Percentiles rank a stretch among this genome's conserved stretches.
phyloP scores from a whole-genome alignment of 2,797 vertebrate species.

The Enteromius unitaeniatus region DNA sequence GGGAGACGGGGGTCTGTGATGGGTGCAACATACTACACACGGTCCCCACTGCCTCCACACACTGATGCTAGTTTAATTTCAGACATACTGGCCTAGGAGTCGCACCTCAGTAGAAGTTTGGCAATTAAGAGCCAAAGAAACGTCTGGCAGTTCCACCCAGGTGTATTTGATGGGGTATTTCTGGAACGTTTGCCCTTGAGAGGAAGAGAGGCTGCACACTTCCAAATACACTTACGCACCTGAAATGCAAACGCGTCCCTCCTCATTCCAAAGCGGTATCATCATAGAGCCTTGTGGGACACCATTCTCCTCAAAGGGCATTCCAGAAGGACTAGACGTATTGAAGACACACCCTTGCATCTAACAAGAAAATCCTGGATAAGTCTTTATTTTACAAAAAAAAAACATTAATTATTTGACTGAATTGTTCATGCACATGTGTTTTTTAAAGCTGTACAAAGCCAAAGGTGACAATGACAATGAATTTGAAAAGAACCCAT shows the following conservation, averaged over 20 bases:
- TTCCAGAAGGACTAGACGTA: constrained; percentile 71
- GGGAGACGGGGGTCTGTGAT: constrained; percentile 54
- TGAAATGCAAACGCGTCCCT: constrained; percentile 56
- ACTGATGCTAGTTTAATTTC: not conserved
- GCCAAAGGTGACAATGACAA: not conserved
- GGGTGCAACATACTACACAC: constrained; percentile 53
- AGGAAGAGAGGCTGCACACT: constrained; percentile 24
- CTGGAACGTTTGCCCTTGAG: constrained; percentile 27
- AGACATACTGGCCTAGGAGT: constrained; percentile 33
- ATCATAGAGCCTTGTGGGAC: constrained; percentile 61
- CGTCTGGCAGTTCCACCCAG: constrained; percentile 27
- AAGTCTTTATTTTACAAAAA: not conserved
- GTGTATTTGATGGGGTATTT: constrained; percentile 34
- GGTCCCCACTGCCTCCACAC: not conserved
- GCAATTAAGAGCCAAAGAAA: constrained; percentile 46
- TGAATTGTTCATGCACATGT: no score
- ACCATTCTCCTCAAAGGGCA: constrained; percentile 68
- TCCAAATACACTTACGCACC: constrained; percentile 30
- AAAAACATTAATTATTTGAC: not conserved
- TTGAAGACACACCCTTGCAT: constrained; percentile 73
- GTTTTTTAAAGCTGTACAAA: not conserved
- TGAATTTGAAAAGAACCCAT: not conserved
- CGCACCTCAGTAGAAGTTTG: constrained; percentile 30
- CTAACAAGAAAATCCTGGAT: constrained; percentile 34
- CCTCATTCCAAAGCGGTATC: constrained; percentile 62